Base-by-base conservation (phyloP, 2,113 vertebrate species). In the Chrysochloris asiatica region DNA sequence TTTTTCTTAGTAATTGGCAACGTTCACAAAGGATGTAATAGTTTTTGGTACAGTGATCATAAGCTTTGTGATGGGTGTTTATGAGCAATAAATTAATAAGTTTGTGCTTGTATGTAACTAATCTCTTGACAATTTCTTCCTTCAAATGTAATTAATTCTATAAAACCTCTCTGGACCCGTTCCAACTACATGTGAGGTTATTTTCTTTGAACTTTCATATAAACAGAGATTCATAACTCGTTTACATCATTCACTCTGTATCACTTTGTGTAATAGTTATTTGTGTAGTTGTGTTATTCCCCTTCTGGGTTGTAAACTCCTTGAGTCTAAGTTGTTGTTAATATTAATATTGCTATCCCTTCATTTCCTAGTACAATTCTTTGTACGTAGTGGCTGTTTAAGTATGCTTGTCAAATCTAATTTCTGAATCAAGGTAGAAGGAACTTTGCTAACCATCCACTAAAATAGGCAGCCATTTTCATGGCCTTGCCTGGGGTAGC, bases 11-110 rank as follows among this genome's bases (percentile, higher is more conserved):
- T 30, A 77, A n/a, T 84, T 83, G 85, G 71, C 36, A 63, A 65
- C 10, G 87, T 88, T 92, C 38, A 56, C 26, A 80, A 92, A 63
- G 76, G 38, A 84, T 75, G 36, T 52, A 83, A 83, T 79, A 89
- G 19, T 86, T 71, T 86, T 71, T 83, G 17, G 22, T 73, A 81
- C 2, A 48, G 1, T 82, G 54, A 52, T 38, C 10, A 50, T 26
- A 86, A n/a, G 38, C 36, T 78, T 86, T 59, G 38, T 77, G 24
- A 16, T 67, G 36, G 19, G 76, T 45, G 33, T 86, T 87, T 30
- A 61, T 92, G 50, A 36, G 33, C 19, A 90, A 38, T 69, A 89
- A 93, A 73, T 47, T 79, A 83, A 67, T 72, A 56, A 80, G 43
- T 43, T 24, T 77, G 19, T 61, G 59, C 54, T 47, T 84, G 47